These are phyloP conservation scores for Eremobia ochroleuca DNA, from an alignment of 2,888 invertebrate species.

Conservation along the genomic window DNA sequence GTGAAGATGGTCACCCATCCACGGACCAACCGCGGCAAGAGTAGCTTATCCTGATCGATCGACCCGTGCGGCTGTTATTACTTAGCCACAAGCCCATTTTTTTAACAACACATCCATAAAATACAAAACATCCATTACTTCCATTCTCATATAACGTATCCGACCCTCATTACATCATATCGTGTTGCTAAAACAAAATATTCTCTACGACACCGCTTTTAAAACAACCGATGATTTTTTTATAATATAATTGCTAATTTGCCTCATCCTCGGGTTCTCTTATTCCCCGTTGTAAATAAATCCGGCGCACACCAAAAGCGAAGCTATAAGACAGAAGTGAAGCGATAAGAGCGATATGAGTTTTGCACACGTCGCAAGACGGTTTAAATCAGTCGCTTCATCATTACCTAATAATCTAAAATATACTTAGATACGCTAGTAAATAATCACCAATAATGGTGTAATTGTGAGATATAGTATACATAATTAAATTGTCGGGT, in stretches of 20 bases:
- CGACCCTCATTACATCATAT: slow-evolving; percentile 70
- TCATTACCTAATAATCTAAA: not conserved
- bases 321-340: not conserved
- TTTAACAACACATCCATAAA: not conserved
- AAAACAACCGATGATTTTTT: slow-evolving; percentile 83
- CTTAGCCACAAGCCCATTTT: too few species aligned
- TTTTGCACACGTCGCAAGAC: not conserved
- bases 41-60: too few species aligned
- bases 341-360: not conserved
- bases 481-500: too few species aligned
- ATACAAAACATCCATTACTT: slow-evolving; percentile 37
- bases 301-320: not conserved
- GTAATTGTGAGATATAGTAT: too few species aligned
- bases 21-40: too few species aligned
- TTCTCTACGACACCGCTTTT: slow-evolving; percentile 78
- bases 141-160: slow-evolving; percentile 57
- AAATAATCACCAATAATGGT: too few species aligned
- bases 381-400: too few species aligned
- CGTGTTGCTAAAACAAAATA: slow-evolving; percentile 78
- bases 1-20: too few species aligned
- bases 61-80: too few species aligned
- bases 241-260: slow-evolving; percentile 89
- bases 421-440: too few species aligned
- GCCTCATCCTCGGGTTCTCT: slow-evolving; percentile 74
- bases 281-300: slow-evolving; percentile 70